phyloP scores from a whole-genome alignment of 2,113 vertebrate genomes.

The Donacobius atricapilla region DNA sequence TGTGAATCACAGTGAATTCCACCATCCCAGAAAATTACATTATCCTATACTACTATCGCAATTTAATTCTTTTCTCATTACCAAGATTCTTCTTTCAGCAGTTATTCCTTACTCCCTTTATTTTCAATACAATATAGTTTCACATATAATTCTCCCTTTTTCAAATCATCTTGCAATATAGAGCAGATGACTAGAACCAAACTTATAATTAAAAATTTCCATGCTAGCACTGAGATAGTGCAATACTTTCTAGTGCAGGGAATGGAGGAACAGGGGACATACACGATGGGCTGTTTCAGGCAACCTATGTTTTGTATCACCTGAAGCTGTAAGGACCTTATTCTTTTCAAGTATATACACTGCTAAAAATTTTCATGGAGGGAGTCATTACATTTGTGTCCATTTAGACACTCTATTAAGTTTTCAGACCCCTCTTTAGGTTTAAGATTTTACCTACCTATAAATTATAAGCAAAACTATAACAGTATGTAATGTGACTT shows the following conservation, averaged over 20 bases:
- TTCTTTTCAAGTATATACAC: neutral
- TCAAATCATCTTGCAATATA: neutral
- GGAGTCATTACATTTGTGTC: neutral
- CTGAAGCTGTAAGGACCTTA: neutral
- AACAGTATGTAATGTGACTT: neutral
- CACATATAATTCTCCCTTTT: neutral
- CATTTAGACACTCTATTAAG: neutral
- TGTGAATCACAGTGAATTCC: neutral
- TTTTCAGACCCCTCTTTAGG: neutral
- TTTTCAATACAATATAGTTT: neutral
- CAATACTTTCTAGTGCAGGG: neutral
- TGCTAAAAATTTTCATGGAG: neutral
- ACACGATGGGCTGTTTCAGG: neutral
- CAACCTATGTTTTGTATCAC: neutral
- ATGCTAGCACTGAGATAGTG: neutral
- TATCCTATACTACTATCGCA: slow-evolving; percentile 38
- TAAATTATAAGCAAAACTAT: neutral
- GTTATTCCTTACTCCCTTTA: neutral
- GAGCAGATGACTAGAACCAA: neutral
- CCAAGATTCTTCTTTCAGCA: neutral
- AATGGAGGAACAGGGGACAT: neutral
- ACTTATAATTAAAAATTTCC: neutral
- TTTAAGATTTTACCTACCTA: neutral
- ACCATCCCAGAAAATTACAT: neutral
- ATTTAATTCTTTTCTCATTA: slow-evolving; percentile 53